Evolutionary conservation across 2,797 vertebrate genomes (phyloP).

Genomic region (Pyrocephalus nanus): DNA sequence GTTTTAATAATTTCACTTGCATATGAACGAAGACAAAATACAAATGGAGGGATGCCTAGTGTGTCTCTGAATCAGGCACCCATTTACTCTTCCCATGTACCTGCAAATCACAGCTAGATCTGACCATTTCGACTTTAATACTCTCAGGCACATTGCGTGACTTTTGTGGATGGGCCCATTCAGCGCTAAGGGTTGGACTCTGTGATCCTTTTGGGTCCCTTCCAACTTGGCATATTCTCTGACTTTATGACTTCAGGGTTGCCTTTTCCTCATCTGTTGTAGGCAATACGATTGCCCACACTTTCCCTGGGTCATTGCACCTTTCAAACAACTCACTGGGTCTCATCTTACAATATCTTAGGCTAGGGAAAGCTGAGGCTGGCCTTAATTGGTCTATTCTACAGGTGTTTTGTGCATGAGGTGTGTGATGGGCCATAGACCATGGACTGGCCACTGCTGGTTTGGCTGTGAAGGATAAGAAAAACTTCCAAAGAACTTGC

Average conservation of each 20-base stretch:
- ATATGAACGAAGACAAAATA: background rate
- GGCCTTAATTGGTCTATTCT: background rate
- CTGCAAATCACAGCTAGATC: background rate
- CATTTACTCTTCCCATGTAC: background rate
- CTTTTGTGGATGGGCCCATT: background rate
- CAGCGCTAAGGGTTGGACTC: background rate
- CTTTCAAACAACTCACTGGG: background rate
- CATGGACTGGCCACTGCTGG: background rate
- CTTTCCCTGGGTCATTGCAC: background rate
- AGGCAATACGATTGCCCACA: background rate
- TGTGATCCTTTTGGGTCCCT: background rate
- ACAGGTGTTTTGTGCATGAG: background rate
- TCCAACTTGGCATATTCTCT: background rate
- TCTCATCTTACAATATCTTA: background rate
- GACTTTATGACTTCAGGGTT: background rate
- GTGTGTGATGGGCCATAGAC: background rate
- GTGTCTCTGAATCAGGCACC: accelerated
- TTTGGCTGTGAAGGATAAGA: background rate
- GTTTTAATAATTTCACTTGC: background rate
- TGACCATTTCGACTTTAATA: background rate
- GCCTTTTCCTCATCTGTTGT: background rate
- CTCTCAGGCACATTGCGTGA: background rate
- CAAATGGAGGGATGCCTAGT: background rate
- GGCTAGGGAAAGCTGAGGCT: background rate
- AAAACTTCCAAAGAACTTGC: background rate